Conservation (phyloP, 2,888 invertebrate genomes). For the Yponomeuta sedellus region DNA sequence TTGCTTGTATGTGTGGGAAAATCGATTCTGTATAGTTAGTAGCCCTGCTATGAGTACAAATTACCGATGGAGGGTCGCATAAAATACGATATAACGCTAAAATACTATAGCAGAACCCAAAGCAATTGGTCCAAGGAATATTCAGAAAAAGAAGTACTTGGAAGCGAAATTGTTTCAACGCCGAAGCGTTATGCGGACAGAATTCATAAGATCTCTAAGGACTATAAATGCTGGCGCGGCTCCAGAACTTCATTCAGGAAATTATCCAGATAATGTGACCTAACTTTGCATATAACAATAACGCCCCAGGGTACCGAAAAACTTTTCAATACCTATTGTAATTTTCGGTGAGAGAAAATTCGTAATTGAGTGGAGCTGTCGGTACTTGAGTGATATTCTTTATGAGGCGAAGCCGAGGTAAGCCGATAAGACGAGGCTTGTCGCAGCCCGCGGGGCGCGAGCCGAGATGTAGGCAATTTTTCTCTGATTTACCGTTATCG, state of each 20-base stretch:
- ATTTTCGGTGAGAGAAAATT: not conserved
- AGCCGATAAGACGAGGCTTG: slow-evolving; percentile 22
- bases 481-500: slow-evolving; percentile 26
- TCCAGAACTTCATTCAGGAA: slow-evolving; percentile 18
- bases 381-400: slow-evolving; percentile 17
- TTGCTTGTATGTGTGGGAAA: not conserved
- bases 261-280: slow-evolving; percentile 20
- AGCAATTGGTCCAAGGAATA: not conserved
- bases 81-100: not conserved
- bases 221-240: slow-evolving; percentile 17
- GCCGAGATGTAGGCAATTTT: slow-evolving; percentile 23
- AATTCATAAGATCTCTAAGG: slow-evolving; percentile 10
- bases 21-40: not conserved
- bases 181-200: slow-evolving; percentile 5
- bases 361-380: slow-evolving; percentile 15
- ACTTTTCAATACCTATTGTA: not conserved
- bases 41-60: not conserved
- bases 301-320: not conserved
- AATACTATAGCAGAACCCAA: not conserved
- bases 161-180: not conserved
- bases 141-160: not conserved
- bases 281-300: slow-evolving; percentile 10
- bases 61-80: not conserved
- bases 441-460: slow-evolving; percentile 15
- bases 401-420: slow-evolving; percentile 24